Base-by-base conservation (phyloP, 2,113 vertebrate genomes). In the Nettapus auritus region DNA sequence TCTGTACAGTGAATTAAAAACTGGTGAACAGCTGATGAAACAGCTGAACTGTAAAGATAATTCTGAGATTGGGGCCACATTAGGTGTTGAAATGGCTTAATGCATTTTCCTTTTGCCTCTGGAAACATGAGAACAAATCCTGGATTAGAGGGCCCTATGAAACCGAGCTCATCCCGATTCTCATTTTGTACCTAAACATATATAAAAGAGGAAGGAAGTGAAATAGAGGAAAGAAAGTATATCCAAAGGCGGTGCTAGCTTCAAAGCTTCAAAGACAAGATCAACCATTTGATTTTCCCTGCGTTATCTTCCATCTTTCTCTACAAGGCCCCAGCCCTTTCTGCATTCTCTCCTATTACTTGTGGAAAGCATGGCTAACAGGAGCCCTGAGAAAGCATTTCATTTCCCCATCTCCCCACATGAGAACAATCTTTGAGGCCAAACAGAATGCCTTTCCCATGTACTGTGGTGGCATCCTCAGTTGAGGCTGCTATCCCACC, bases 81-180 rank as follows among this genome's bases (percentile, higher is more conserved):
- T 79, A 89, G 83, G 67, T 57, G 34, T 38, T 69, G 90, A 95
- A 89, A 96, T 73, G 79, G 82, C 87, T 94, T 95, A 95, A 76
- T 28, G 46, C 57, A 68, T 64, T 89, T 93, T 69, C 79, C 69
- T 94, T 88, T 95, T 5, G 31, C 89, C 77, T 94, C 75, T 82
- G 82, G 89, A 85, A 96, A 96, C 69, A 89, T 73, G 78, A 93
- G 94, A 91, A 80, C 91, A 95, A 93, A 95, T 93, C 88, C 78
- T 80, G 74, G 78, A 96, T 97, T 95, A 88, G 71, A 88, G 81
- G 74, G 74, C 59, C 33, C 68, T 38, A 18, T 74, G 86, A 94
- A 96, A 94, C 62, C 0, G 46, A 96, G 64, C 50, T 91, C 88
- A 78, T 53, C n/a, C 69, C 69, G 74, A 36, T 52, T 53, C 86